Evolutionary conservation across 2,797 vertebrate species (phyloP), one percentile per base, ranked within the genome.

Genomic region (Pempheris klunzingeri): DNA sequence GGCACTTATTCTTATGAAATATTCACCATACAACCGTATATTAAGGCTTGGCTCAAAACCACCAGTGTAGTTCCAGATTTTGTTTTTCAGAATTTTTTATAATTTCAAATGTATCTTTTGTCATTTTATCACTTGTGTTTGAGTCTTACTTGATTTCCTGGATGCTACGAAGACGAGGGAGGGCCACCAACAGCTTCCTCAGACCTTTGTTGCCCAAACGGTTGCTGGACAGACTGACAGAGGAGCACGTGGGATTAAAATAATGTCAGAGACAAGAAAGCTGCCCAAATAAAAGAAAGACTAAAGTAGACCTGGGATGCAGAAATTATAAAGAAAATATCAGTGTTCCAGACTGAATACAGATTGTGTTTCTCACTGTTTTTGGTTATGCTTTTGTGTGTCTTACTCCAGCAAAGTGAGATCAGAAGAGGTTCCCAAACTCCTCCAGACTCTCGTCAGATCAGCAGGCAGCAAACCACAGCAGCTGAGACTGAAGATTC

Each of bases 351-450:
- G n/a, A n/a, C n/a, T n/a, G n/a, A n/a, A n/a, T n/a, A n/a, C n/a
- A n/a, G n/a, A n/a, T n/a, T 10, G 9, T 26, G 6, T 59, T 4
- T 28, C 12, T 13, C 15, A 15, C 50, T 20, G 20, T 11, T 12
- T 10, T 9, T 50, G 12, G 49, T 7, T 28, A 47, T 44, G 53
- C 55, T 64, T 70, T 38, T 43, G 38, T 55, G 49, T 13, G 10
- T 77, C 96, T 97, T 94, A 99, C 97, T 99, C 95, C 7, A 99
- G 83, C 41, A 92, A 53, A 0, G 86, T 90, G 78, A 96, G 4
- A 15, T 71, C 59, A 32, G 74, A 59, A 28, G 92, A 94, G 4
- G 66, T 68, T 79, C 80, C 88, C 82, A 98, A 86, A 4, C 84
- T 91, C 20, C 9, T 34, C 73, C 86, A 94, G 63, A 98, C 80